Conservation (phyloP, 2,113 vertebrate species). For the Miniopterus natalensis region DNA sequence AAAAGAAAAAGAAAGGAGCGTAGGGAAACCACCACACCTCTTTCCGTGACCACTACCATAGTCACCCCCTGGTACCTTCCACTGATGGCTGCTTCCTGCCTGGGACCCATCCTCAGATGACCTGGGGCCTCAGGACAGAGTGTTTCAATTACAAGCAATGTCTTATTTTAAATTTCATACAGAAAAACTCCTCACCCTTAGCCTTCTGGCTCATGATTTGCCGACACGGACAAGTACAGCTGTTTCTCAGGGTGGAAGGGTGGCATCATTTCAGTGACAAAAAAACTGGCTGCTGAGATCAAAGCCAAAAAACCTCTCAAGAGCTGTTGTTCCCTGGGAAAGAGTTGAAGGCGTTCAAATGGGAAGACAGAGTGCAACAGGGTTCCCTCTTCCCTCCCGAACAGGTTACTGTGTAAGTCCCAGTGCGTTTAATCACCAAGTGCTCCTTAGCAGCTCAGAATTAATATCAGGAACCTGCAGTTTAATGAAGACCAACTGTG, state of each 20-base stretch:
- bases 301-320: not conserved
- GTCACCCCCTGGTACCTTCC: not conserved
- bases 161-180: constrained; percentile 27
- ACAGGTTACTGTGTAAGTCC: not conserved
- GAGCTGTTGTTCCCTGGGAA: not conserved
- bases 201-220: not conserved
- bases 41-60: not conserved
- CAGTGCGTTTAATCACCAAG: not conserved
- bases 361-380: not conserved
- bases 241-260: not conserved
- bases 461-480: not conserved
- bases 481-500: not conserved
- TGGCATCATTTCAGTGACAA: not conserved
- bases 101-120: not conserved
- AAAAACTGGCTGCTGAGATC: not conserved
- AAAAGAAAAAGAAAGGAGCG: not conserved
- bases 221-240: not conserved
- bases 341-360: not conserved
- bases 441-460: not conserved
- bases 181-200: not conserved
- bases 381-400: not conserved
- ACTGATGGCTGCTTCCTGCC: not conserved
- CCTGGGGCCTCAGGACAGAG: not conserved
- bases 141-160: not conserved
- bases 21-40: rapidly evolving